phyloP scores from a whole-genome alignment of 2,113 vertebrate species.

The Salminus brasiliensis region DNA sequence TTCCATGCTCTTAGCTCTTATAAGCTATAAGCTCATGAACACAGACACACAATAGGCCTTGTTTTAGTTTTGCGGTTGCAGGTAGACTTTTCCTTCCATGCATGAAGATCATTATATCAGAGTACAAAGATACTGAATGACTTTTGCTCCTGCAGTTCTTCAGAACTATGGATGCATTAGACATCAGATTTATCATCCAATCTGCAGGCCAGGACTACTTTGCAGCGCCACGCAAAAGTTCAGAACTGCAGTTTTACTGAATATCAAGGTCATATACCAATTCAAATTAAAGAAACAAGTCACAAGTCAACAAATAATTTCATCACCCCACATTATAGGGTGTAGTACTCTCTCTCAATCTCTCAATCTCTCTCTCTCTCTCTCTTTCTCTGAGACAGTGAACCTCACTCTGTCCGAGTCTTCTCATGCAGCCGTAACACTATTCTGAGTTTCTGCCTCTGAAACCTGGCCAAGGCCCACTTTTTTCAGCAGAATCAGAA shows the following conservation, averaged over 20 bases:
- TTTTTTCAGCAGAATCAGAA: slow-evolving; percentile 49
- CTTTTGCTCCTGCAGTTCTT: slow-evolving; percentile 1
- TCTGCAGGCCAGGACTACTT: too few species aligned
- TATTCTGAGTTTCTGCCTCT: slow-evolving; percentile 37
- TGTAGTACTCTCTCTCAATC: too few species aligned
- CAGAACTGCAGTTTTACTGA: too few species aligned
- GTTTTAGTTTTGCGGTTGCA: slow-evolving; percentile 33
- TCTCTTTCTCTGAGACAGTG: slow-evolving; percentile 36
- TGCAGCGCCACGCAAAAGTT: not conserved
- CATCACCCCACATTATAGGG: too few species aligned
- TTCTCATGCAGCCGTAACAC: slow-evolving; percentile 43
- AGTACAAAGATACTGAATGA: slow-evolving; percentile 7
- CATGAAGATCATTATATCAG: slow-evolving; percentile 18
- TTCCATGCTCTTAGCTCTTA: slow-evolving; percentile 33
- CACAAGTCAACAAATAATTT: too few species aligned
- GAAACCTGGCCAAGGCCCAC: slow-evolving; percentile 49
- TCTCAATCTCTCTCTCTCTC: not conserved
- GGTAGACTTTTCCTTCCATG: slow-evolving; percentile 6
- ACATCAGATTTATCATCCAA: too few species aligned
- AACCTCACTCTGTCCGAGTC: slow-evolving; percentile 33
- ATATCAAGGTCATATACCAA: too few species aligned
- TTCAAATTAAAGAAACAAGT: too few species aligned
- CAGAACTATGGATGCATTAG: too few species aligned
- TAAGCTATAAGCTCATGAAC: slow-evolving; percentile 25
- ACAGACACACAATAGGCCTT: slow-evolving; percentile 43